Conservation (phyloP, 2,113 vertebrate species). For the Salvelinus sp. region DNA sequence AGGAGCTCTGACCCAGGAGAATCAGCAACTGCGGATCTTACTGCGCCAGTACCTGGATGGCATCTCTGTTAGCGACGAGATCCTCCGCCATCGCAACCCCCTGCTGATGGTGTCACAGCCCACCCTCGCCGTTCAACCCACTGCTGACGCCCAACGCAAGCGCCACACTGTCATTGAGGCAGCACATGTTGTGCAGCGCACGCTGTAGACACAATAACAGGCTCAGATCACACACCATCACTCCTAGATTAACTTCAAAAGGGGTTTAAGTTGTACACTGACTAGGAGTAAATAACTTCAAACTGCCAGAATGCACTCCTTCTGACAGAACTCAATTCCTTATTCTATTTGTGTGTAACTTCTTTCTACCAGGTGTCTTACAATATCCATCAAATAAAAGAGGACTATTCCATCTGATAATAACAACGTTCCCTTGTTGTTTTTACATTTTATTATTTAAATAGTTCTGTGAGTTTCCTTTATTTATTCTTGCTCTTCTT, state of each 20-base stretch:
- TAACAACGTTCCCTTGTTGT: neutral
- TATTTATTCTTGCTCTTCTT: constrained; percentile 95
- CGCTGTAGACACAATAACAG: neutral
- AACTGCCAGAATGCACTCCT: neutral
- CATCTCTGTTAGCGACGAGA: constrained; percentile 65
- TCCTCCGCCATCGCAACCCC: constrained; percentile 58
- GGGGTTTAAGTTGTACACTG: too few species aligned
- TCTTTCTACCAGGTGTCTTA: neutral
- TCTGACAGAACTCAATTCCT: neutral
- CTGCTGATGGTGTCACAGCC: constrained; percentile 57
- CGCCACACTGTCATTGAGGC: constrained; percentile 50
- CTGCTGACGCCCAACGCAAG: neutral
- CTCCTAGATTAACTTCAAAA: neutral
- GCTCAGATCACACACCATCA: neutral
- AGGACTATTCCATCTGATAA: neutral
- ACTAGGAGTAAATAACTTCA: neutral
- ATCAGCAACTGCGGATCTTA: constrained; percentile 65
- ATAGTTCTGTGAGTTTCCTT: constrained; percentile 77
- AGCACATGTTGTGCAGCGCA: constrained; percentile 53
- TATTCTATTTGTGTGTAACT: neutral
- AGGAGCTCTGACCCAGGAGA: constrained; percentile 59
- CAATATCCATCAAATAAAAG: neutral
- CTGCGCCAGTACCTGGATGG: constrained; percentile 56
- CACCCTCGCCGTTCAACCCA: constrained; percentile 9
- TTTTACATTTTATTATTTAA: constrained; percentile 10